These are phyloP conservation scores for Myotis myotis DNA, from an alignment of 2,797 vertebrate species.

Conservation along the genomic window DNA sequence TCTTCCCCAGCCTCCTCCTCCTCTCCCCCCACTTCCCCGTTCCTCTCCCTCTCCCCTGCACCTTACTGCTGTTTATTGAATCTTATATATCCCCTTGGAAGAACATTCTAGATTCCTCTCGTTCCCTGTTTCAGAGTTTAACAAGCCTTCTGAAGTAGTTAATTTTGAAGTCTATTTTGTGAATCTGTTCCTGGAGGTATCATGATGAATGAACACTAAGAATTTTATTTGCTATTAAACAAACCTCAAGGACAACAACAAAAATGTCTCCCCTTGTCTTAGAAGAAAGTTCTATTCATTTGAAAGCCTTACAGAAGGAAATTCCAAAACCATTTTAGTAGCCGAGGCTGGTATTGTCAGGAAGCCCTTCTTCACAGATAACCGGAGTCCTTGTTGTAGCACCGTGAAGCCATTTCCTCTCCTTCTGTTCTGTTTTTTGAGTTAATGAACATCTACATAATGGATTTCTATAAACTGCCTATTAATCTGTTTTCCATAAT, in stretches of 20 bases:
- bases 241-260: not conserved
- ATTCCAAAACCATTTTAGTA: slow-evolving; percentile 66
- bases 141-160: slow-evolving; percentile 3
- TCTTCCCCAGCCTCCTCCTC: not conserved
- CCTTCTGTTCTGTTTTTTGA: slow-evolving; percentile 62
- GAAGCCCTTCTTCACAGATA: slow-evolving; percentile 66
- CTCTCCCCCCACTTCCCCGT: not conserved
- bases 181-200: slow-evolving; percentile 1
- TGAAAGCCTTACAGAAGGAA: slow-evolving; percentile 66
- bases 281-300: slow-evolving; percentile 65
- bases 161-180: not conserved
- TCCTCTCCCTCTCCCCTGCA: not conserved
- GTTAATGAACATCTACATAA: slow-evolving; percentile 59
- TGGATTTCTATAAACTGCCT: slow-evolving; percentile 60
- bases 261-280: not conserved
- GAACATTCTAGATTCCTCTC: not conserved
- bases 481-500: slow-evolving; percentile 50
- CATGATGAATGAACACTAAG: not conserved
- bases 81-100: not conserved
- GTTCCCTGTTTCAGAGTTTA: not conserved
- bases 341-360: slow-evolving; percentile 61
- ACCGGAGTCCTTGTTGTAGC: slow-evolving; percentile 63
- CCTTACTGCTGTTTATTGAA: not conserved
- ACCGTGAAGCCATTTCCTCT: slow-evolving; percentile 66
- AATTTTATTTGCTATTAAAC: not conserved